These are phyloP conservation scores for Acropora tenuis DNA, from an alignment of 64 coral and sea anemone species.

Conservation along the genomic window DNA sequence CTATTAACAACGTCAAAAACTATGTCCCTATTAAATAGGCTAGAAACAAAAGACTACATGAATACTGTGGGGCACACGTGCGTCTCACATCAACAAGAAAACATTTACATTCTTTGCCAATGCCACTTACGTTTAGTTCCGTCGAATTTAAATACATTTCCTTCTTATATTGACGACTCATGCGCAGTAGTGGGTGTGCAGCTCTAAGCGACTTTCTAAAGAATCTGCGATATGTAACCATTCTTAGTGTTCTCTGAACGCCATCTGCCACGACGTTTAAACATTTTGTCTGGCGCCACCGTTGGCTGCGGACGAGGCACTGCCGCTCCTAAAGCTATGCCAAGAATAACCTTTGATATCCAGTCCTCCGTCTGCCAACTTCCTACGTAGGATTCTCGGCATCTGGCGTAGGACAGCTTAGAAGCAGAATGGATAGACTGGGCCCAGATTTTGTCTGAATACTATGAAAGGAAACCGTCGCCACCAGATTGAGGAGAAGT, in stretches of 20 bases:
- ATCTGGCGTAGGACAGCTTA: background rate
- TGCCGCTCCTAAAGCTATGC: constrained; percentile 54
- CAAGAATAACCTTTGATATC: constrained; percentile 1
- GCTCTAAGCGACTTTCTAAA: constrained; percentile 30
- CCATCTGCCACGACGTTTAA: constrained; percentile 54
- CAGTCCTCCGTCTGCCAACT: background rate
- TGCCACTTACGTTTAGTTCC: no score
- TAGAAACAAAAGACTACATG: constrained; percentile 14
- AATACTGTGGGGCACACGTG: no score
- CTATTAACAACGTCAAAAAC: no score
- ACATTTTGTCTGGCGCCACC: constrained; percentile 41
- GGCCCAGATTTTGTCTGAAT: background rate
- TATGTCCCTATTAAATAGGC: no score
- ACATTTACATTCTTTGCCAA: no score
- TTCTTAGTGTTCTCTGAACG: constrained; percentile 31
- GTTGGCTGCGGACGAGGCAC: constrained; percentile 59
- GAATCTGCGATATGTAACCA: constrained; percentile 49
- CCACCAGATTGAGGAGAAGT: background rate
- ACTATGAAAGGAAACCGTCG: constrained; percentile 9
- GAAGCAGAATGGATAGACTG: background rate
- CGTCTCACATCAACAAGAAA: no score
- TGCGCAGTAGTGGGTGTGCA: no score
- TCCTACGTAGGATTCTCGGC: background rate
- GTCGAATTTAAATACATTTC: no score
- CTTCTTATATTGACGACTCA: no score